phyloP scores from a whole-genome alignment of 2,113 vertebrate species.

The Paraplagusia blochii region DNA sequence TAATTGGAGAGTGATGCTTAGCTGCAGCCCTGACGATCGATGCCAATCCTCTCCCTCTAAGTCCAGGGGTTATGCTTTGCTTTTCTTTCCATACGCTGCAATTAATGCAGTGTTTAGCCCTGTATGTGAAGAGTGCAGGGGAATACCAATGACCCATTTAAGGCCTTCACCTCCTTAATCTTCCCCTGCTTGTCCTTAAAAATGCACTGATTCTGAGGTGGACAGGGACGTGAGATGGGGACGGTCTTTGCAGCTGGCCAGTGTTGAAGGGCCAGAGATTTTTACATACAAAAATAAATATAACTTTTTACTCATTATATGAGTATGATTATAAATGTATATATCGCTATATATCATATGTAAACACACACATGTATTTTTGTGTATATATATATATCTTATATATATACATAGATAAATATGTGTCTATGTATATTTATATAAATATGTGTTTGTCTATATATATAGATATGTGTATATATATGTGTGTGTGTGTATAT shows the following conservation, averaged over 20 bases:
- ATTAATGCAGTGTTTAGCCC: constrained; percentile 74
- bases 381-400: no score
- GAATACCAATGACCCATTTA: constrained; percentile 76
- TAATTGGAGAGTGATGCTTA: constrained; percentile 74
- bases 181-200: constrained; percentile 36
- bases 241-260: not conserved
- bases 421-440: no score
- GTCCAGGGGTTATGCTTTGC: constrained; percentile 70
- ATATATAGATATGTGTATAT: no score
- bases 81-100: constrained; percentile 70
- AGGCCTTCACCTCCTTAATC: constrained; percentile 50
- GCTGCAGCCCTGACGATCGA: constrained; percentile 65
- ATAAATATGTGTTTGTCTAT: no score
- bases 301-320: no score
- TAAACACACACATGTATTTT: no score
- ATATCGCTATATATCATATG: no score
- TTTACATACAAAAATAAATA: no score
- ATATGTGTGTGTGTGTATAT: no score
- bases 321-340: no score
- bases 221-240: not conserved
- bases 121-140: constrained; percentile 49
- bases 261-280: constrained; percentile 7
- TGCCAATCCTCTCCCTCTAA: constrained; percentile 68
- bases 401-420: no score
- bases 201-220: constrained; percentile 21